phyloP scores from a whole-genome alignment of 2,797 vertebrate species.

The Pseudomugil tenellus region DNA sequence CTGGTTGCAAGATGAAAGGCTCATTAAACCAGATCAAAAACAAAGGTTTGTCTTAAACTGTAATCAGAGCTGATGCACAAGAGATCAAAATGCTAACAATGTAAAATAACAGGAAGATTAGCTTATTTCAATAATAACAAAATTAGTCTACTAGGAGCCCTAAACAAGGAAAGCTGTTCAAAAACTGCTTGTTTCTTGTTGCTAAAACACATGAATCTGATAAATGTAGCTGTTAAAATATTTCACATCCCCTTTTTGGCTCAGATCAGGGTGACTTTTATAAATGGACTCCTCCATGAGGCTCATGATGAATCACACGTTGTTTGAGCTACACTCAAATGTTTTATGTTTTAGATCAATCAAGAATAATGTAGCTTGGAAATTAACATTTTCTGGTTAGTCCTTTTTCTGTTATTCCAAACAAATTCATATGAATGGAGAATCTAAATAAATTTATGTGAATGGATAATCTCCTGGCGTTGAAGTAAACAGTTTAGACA shows the following conservation, averaged over 20 bases:
- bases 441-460: background rate
- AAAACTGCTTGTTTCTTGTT: background rate
- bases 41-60: background rate
- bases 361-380: background rate
- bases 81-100: background rate
- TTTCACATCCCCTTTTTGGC: no score
- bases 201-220: background rate
- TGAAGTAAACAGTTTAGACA: background rate
- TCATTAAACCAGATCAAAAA: background rate
- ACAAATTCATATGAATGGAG: background rate
- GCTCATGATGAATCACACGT: no score
- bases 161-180: background rate
- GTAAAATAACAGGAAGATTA: no score
- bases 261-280: background rate
- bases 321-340: no score
- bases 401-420: background rate
- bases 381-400: background rate
- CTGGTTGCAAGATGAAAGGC: background rate
- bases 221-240: no score
- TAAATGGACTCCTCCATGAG: background rate
- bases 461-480: background rate
- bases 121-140: background rate
- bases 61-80: background rate
- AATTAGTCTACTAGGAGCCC: background rate
- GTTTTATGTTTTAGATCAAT: background rate